These are phyloP conservation scores for Champsocephalus esox DNA, from an alignment of 2,797 vertebrate species.

Conservation along the genomic window DNA sequence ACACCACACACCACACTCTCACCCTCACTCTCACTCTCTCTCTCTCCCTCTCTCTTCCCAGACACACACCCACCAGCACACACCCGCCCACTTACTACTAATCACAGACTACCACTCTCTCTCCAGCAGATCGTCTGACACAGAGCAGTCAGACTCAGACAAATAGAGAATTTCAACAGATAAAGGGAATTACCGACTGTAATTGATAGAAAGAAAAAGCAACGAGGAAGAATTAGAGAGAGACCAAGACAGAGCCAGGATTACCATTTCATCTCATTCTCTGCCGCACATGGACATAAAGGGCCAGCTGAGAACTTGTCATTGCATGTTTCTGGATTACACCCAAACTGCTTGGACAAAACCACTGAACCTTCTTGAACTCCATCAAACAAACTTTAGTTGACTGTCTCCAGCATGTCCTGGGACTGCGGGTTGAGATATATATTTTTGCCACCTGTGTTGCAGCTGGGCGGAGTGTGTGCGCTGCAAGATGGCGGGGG, in stretches of 20 bases:
- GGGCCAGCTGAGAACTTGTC: slow-evolving; percentile 28
- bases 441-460: slow-evolving; percentile 92
- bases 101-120: slow-evolving; percentile 73
- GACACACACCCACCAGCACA: slow-evolving; percentile 36
- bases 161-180: slow-evolving; percentile 62
- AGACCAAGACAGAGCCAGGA: slow-evolving; percentile 44
- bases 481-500: slow-evolving; percentile 81
- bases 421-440: slow-evolving; percentile 97
- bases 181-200: slow-evolving; percentile 54
- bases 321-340: slow-evolving; percentile 50
- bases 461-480: slow-evolving; percentile 93
- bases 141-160: slow-evolving; percentile 63
- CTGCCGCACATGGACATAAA: slow-evolving; percentile 46
- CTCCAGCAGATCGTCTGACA: slow-evolving; percentile 66
- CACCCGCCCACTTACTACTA: slow-evolving; percentile 75
- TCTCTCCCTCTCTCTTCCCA: not conserved
- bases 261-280: slow-evolving; percentile 49
- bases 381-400: slow-evolving; percentile 1
- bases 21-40: too few species aligned
- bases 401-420: slow-evolving; percentile 85
- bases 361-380: slow-evolving; percentile 27
- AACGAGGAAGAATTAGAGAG: slow-evolving; percentile 36
- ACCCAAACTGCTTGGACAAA: slow-evolving; percentile 17
- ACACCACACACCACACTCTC: too few species aligned
- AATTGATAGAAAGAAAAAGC: slow-evolving; percentile 52